Evolutionary conservation across 2,888 invertebrate genomes (phyloP).

Genomic region (Nasonovia ribisnigri): DNA sequence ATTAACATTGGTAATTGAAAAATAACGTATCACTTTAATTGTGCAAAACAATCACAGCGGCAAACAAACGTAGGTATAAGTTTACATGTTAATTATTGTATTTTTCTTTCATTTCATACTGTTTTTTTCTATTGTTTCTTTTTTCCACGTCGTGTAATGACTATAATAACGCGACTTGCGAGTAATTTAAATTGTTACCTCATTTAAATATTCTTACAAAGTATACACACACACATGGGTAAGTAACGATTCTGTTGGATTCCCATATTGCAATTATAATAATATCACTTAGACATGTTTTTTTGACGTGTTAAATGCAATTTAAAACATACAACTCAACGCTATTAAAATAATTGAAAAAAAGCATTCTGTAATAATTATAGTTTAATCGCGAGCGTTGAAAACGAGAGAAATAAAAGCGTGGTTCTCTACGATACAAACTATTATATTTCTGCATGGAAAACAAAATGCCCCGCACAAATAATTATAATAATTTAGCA

Average conservation of each 20-base stretch:
- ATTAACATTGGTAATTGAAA: constrained; percentile 36
- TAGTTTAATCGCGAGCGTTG: neutral
- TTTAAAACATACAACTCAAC: neutral
- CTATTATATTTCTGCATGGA: neutral
- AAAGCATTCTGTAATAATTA: neutral
- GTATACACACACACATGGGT: neutral
- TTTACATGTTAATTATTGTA: constrained; percentile 39
- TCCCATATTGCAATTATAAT: constrained; percentile 10
- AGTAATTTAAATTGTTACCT: constrained; percentile 29
- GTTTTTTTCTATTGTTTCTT: constrained; percentile 33
- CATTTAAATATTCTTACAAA: constrained; percentile 33
- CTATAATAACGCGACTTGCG: neutral
- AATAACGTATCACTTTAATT: constrained; percentile 22
- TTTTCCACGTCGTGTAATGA: constrained; percentile 5
- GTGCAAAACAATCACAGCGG: constrained; percentile 32
- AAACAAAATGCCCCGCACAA: neutral
- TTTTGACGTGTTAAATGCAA: constrained; percentile 36
- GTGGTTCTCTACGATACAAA: neutral
- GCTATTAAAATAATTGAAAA: constrained; percentile 36
- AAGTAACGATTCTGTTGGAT: constrained; percentile 28
- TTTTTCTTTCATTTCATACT: constrained; percentile 27
- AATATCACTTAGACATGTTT: neutral
- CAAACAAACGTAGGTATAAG: neutral
- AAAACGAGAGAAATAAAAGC: neutral
- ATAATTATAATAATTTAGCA: neutral